A percentile compares a stretch with the other conserved stretches of the same genome.
Evolutionary conservation across 1,140 invertebrate species (phyloP).

Genomic region (Cherax quadricarinatus): DNA sequence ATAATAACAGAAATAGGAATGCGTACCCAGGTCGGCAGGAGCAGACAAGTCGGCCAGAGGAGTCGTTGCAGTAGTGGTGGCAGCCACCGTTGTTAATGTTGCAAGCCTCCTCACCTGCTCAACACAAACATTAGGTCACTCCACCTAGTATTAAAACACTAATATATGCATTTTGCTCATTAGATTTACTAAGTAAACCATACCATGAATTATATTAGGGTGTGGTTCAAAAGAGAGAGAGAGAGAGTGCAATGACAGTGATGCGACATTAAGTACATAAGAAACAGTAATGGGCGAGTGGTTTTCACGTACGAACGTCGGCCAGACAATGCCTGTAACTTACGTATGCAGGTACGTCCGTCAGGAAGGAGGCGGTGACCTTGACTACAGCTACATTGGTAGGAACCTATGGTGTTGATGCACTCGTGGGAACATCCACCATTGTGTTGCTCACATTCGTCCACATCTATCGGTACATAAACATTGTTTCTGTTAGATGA

Average conservation of each 20-base stretch:
- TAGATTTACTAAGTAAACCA: too few species aligned
- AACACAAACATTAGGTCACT: neutral
- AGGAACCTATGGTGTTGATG: conserved; percentile 76
- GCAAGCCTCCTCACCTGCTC: conserved; percentile 2
- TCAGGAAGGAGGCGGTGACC: conserved; percentile 33
- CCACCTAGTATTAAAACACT: too few species aligned
- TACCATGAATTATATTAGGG: too few species aligned
- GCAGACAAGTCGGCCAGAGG: neutral
- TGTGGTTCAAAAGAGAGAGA: too few species aligned
- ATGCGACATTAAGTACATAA: too few species aligned
- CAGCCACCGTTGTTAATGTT: conserved; percentile 30
- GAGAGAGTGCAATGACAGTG: too few species aligned
- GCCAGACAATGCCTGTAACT: too few species aligned
- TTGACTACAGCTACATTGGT: conserved; percentile 80
- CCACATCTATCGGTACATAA: conserved; percentile 22
- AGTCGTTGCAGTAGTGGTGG: conserved; percentile 24
- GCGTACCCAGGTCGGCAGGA: conserved; percentile 38
- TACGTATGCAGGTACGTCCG: conserved; percentile 14
- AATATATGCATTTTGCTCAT: too few species aligned
- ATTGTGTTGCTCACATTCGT: conserved; percentile 45
- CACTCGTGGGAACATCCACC: conserved; percentile 75
- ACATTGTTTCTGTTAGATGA: too few species aligned
- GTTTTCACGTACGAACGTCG: too few species aligned
- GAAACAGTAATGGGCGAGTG: too few species aligned
- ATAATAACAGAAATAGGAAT: neutral